Percentiles rank a stretch among this genome's conserved stretches.
These are phyloP conservation scores for Hololepta plana DNA, from an alignment of 2,888 invertebrate species.

Conservation along the genomic window DNA sequence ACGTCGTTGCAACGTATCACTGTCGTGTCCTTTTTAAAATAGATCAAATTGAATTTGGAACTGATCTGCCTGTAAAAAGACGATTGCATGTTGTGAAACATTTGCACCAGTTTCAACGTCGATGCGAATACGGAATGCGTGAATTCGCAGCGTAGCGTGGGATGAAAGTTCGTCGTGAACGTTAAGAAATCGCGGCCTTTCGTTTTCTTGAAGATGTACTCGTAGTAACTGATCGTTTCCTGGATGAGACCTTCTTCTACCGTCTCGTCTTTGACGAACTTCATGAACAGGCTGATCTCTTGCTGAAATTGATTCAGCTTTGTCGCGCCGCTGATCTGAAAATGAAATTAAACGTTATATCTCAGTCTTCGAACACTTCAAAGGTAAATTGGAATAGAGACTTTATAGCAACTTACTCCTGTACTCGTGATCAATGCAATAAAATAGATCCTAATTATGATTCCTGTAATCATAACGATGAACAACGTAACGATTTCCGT, in stretches of 20 bases:
- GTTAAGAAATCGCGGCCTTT: too few species aligned
- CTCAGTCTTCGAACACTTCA: too few species aligned
- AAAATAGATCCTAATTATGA: slow-evolving; percentile 7
- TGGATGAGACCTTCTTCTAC: slow-evolving; percentile 11
- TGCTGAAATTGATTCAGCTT: slow-evolving; percentile 11
- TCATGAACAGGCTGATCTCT: slow-evolving; percentile 11
- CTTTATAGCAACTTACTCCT: slow-evolving; percentile 7
- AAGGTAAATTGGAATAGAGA: too few species aligned
- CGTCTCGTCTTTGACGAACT: slow-evolving; percentile 11
- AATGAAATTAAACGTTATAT: slow-evolving; percentile 2
- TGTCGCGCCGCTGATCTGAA: slow-evolving; percentile 12
- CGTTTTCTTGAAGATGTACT: slow-evolving; percentile 12
- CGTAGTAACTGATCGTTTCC: slow-evolving; percentile 12
- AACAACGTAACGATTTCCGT: slow-evolving; percentile 4
- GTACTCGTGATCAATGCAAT: slow-evolving; percentile 7
- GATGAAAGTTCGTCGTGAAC: too few species aligned
- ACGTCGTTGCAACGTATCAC: slow-evolving; percentile 15
- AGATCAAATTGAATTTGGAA: slow-evolving; percentile 9
- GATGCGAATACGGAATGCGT: slow-evolving; percentile 2
- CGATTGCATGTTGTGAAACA: slow-evolving; percentile 7
- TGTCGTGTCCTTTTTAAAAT: slow-evolving; percentile 11
- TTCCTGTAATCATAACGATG: slow-evolving; percentile 5
- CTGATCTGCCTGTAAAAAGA: slow-evolving; percentile 6
- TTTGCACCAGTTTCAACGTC: slow-evolving; percentile 4
- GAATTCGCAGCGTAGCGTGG: too few species aligned